Conservation (phyloP, 2,888 invertebrate genomes). For the Cosmorhoe ocellata region DNA sequence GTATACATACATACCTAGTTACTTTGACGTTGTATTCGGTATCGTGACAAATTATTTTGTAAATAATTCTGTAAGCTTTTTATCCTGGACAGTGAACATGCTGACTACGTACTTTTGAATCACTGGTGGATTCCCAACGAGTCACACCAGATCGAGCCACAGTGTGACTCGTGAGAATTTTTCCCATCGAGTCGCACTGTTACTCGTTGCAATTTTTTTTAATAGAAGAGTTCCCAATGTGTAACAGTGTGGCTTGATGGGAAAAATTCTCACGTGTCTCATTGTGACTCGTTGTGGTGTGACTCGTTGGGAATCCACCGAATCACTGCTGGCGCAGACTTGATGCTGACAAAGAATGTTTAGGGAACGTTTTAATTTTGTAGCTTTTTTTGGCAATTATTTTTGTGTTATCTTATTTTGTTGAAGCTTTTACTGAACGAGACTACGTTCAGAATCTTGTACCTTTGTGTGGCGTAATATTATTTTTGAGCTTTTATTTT, state of each 20-base stretch:
- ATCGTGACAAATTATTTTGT: conserved; percentile 46
- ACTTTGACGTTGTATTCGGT: conserved; percentile 49
- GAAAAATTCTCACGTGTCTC: too few species aligned
- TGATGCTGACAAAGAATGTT: conserved; percentile 26
- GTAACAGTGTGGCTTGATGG: too few species aligned
- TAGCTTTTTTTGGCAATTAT: not conserved
- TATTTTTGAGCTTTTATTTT: conserved; percentile 17
- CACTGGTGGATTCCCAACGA: too few species aligned
- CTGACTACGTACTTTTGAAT: conserved; percentile 12
- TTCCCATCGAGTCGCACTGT: too few species aligned
- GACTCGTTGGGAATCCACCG: too few species aligned
- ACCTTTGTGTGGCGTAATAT: conserved; percentile 13
- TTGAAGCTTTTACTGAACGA: conserved; percentile 10
- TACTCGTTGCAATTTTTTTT: too few species aligned
- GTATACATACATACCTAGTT: conserved; percentile 46
- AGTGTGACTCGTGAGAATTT: too few species aligned
- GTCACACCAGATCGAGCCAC: too few species aligned
- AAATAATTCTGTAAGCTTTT: conserved; percentile 47
- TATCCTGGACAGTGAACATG: conserved; percentile 47
- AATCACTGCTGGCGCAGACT: conserved; percentile 2
- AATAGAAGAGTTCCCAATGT: too few species aligned
- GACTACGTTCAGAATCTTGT: not conserved
- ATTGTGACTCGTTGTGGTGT: too few species aligned
- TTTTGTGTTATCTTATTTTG: not conserved
- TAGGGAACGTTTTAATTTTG: not conserved